phyloP scores from a whole-genome alignment of 1,140 invertebrate species.

The Pomacea maculata region DNA sequence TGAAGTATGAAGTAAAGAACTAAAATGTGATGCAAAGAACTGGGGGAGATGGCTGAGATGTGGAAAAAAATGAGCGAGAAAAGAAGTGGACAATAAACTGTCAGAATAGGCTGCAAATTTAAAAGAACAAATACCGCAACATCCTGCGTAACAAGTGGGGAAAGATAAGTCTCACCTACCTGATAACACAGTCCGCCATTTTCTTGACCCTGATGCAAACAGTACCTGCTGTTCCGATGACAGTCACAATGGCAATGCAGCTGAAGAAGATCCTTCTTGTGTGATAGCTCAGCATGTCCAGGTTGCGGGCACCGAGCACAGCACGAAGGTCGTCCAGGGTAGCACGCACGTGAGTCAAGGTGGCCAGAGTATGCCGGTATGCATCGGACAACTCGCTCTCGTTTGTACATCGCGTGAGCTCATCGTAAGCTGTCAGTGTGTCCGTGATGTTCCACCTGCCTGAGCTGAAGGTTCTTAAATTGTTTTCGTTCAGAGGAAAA shows the following conservation, averaged over 20 bases:
- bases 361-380: neutral
- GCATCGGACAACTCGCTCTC: neutral
- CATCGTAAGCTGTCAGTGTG: neutral
- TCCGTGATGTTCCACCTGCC: neutral
- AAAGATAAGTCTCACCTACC: neutral
- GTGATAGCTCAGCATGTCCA: neutral
- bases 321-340: neutral
- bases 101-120: too few relatives aligned
- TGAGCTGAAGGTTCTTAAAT: neutral
- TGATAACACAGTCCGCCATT: constrained; percentile 31
- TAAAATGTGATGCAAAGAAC: too few relatives aligned
- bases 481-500: neutral
- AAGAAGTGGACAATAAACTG: too few relatives aligned
- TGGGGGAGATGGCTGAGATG: too few relatives aligned
- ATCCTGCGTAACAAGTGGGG: too few relatives aligned
- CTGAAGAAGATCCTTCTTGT: constrained; percentile 20
- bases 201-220: constrained; percentile 24
- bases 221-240: constrained; percentile 3
- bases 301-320: neutral
- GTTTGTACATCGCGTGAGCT: neutral
- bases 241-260: constrained; percentile 8
- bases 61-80: too few relatives aligned
- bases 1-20: too few relatives aligned
- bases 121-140: too few relatives aligned
- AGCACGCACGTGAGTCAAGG: neutral